Conservation (phyloP, 2,888 invertebrate genomes). For the Eudasyphora cyanicolor region DNA sequence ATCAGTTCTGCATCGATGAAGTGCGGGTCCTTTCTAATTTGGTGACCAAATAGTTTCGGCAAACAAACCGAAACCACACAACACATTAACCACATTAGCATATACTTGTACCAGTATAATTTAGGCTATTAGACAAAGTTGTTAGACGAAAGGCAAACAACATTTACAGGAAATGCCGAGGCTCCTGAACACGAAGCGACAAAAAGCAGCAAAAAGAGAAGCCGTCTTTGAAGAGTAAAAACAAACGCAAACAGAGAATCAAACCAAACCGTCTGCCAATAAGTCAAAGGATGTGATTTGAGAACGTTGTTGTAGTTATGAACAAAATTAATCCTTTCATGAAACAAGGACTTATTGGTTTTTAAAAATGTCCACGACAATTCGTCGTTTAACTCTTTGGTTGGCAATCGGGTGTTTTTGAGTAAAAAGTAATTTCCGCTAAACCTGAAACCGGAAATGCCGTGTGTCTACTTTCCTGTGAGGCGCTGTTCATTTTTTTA, state of each 20-base stretch:
- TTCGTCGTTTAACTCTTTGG: constrained; percentile 45
- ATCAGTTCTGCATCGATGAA: constrained; percentile 59
- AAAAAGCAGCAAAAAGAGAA: constrained; percentile 17
- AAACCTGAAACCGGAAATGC: constrained; percentile 58
- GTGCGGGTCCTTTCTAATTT: constrained; percentile 50
- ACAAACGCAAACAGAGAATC: constrained; percentile 25
- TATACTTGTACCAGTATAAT: too few species aligned
- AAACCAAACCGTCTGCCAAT: neutral
- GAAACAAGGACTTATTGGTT: constrained; percentile 33
- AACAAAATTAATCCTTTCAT: constrained; percentile 27
- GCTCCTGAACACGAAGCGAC: neutral
- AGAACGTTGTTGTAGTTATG: neutral
- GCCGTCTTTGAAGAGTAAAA: constrained; percentile 41
- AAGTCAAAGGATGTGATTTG: constrained; percentile 20
- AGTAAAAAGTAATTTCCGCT: constrained; percentile 33
- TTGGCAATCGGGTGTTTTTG: constrained; percentile 42
- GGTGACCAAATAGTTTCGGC: constrained; percentile 45
- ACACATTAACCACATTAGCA: constrained; percentile 54
- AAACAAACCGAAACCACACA: constrained; percentile 64
- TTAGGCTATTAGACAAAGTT: constrained; percentile 14
- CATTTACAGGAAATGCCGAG: constrained; percentile 37
- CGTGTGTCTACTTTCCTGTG: constrained; percentile 38
- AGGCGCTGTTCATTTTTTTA: constrained; percentile 51
- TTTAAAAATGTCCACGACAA: neutral
- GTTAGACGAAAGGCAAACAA: constrained; percentile 35